Conservation (phyloP, 2,888 invertebrate species). For the Mythimna loreyi region DNA sequence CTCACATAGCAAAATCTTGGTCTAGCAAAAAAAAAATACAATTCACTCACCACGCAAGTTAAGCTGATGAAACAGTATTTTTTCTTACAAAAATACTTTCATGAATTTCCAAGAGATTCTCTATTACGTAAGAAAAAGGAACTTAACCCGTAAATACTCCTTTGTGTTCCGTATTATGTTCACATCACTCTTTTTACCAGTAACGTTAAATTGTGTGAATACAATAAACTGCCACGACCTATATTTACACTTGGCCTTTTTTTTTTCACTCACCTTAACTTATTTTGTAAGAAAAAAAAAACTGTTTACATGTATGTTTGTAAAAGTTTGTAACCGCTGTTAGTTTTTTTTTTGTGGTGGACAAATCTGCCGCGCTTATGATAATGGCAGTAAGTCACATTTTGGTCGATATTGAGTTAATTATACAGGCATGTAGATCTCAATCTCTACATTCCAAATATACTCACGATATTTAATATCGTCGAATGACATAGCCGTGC, state of each 20-base stretch:
- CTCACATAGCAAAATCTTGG: neutral
- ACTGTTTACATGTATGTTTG: neutral
- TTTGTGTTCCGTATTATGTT: conserved; percentile 16
- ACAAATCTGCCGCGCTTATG: too few species aligned
- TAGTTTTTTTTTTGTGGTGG: too few species aligned
- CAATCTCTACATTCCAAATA: too few species aligned
- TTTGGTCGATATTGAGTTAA: too few species aligned
- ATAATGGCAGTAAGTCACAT: too few species aligned
- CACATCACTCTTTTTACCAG: conserved; percentile 22
- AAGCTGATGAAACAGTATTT: conserved; percentile 16
- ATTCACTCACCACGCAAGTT: conserved; percentile 5
- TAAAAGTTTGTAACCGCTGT: too few species aligned
- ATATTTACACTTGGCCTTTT: neutral
- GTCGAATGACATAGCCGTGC: too few species aligned
- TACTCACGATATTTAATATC: too few species aligned
- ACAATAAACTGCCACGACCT: conserved; percentile 27
- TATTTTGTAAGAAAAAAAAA: neutral
- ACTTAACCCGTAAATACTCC: conserved; percentile 5
- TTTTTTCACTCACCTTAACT: neutral
- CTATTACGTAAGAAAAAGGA: conserved; percentile 26
- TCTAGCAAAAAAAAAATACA: conserved; percentile 23
- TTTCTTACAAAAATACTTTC: conserved; percentile 28
- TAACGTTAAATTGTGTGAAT: conserved; percentile 46
- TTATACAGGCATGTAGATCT: too few species aligned
- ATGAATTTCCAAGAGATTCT: conserved; percentile 27